Percentiles rank a stretch among this genome's conserved stretches.
phyloP scores from a whole-genome alignment of 1,140 invertebrate species.

The Portunus trituberculatus region DNA sequence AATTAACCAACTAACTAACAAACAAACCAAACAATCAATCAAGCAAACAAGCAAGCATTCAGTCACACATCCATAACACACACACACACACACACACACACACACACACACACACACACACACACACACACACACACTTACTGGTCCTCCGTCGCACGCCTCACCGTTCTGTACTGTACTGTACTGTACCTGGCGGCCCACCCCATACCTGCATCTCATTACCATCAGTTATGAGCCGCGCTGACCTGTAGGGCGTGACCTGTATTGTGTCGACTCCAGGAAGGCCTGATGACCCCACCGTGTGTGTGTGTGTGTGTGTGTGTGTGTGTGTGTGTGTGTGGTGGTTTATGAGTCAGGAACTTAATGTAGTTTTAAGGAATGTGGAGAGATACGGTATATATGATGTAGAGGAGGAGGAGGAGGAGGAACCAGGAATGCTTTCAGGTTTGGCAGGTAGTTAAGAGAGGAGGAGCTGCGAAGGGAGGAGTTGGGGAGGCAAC shows the following conservation, averaged over 20 bases:
- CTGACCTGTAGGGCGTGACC: background rate
- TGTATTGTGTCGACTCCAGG: no score
- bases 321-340: background rate
- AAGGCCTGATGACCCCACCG: background rate
- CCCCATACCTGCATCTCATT: background rate
- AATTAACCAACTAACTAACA: no score
- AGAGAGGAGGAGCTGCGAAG: background rate
- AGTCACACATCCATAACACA: background rate
- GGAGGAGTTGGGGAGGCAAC: background rate
- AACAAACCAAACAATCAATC: no score
- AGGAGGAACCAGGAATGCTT: background rate
- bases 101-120: background rate
- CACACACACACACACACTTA: no score
- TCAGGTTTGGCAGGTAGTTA: background rate
- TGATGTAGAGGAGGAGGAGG: background rate
- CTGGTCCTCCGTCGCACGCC: no score
- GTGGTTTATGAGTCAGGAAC: background rate
- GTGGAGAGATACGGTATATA: background rate
- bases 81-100: background rate
- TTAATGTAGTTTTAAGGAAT: background rate
- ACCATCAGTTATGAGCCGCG: background rate
- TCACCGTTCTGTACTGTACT: no score
- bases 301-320: slow-evolving; percentile 2
- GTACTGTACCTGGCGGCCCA: background rate
- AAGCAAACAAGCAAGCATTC: no score